Percentiles rank a stretch among this genome's conserved stretches.
phyloP scores from a whole-genome alignment of 2,113 vertebrate species.

The Leucoraja erinaceus region DNA sequence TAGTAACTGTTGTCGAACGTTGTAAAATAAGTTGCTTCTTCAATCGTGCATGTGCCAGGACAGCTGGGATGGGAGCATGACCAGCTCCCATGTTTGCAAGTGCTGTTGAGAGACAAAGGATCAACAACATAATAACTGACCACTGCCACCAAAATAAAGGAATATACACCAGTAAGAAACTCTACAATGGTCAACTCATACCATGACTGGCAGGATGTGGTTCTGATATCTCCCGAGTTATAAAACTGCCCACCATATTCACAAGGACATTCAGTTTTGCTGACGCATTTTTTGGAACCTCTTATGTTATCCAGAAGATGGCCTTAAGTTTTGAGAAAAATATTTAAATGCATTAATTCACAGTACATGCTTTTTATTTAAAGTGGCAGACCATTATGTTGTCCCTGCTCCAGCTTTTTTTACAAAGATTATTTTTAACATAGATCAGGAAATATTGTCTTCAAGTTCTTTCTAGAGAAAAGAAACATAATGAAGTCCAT shows the following conservation, averaged over 20 bases:
- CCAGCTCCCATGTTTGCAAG: constrained; percentile 51
- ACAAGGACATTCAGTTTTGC: constrained; percentile 48
- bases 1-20: constrained; percentile 50
- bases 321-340: constrained; percentile 43
- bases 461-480: background rate
- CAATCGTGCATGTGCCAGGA: constrained; percentile 51
- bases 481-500: background rate
- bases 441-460: background rate
- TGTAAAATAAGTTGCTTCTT: constrained; percentile 46
- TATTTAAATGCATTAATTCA: background rate
- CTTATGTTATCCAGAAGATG: constrained; percentile 49
- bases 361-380: background rate
- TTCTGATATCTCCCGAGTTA: constrained; percentile 45
- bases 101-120: constrained; percentile 42
- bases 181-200: constrained; percentile 43
- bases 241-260: constrained; percentile 47
- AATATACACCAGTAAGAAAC: background rate
- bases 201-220: constrained; percentile 49
- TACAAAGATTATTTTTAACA: background rate
- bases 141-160: too few relatives aligned
- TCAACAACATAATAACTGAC: background rate
- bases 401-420: background rate
- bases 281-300: constrained; percentile 46
- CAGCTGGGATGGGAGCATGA: constrained; percentile 46
- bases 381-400: background rate